These are phyloP conservation scores for Baccha elongata DNA, from an alignment of 2,888 invertebrate genomes.

Conservation along the genomic window DNA sequence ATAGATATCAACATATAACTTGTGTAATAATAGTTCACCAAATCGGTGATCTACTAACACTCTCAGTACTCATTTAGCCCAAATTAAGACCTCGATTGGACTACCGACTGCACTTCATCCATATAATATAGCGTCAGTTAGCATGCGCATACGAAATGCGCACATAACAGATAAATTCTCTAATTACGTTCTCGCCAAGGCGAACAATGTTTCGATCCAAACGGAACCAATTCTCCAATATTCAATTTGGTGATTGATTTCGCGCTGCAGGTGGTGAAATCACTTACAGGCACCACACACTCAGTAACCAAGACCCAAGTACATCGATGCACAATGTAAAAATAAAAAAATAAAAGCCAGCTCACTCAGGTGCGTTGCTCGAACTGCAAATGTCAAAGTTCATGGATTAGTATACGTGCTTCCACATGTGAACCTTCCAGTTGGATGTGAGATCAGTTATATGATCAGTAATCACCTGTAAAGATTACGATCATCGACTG, in stretches of 20 bases:
- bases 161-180: constrained; percentile 42
- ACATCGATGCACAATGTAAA: neutral
- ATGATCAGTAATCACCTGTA: constrained; percentile 24
- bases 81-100: constrained; percentile 67
- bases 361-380: constrained; percentile 57
- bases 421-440: constrained; percentile 32
- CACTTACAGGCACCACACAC: constrained; percentile 24
- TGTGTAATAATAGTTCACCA: constrained; percentile 19
- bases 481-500: constrained; percentile 30
- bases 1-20: neutral
- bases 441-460: constrained; percentile 35
- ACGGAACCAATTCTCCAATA: constrained; percentile 64
- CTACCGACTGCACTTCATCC: constrained; percentile 30
- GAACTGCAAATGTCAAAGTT: constrained; percentile 64
- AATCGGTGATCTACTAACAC: constrained; percentile 40
- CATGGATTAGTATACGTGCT: constrained; percentile 64
- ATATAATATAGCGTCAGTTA: neutral
- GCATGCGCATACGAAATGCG: neutral
- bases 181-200: constrained; percentile 70
- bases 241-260: constrained; percentile 72
- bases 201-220: constrained; percentile 66
- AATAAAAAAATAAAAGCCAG: neutral
- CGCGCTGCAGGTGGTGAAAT: constrained; percentile 72
- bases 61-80: constrained; percentile 54
- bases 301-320: neutral